phyloP scores from a whole-genome alignment of 2,888 invertebrate genomes.

The Phymatocera aterrima region DNA sequence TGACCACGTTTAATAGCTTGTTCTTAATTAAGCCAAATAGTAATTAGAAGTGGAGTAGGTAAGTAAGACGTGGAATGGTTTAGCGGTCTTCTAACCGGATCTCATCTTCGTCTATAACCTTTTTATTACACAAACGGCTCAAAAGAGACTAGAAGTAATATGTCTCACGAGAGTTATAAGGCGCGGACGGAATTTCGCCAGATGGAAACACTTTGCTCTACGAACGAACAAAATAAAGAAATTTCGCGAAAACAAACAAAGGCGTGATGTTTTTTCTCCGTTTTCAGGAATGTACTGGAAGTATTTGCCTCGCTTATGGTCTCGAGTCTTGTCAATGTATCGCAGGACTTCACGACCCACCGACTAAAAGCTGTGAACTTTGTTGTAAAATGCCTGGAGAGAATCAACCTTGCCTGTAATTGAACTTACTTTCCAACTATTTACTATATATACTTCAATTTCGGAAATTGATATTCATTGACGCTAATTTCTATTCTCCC shows the following conservation, averaged over 20 bases:
- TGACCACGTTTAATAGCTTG: constrained; percentile 30
- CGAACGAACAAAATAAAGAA: neutral
- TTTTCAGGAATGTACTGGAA: constrained; percentile 92
- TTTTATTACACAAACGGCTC: neutral
- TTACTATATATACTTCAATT: neutral
- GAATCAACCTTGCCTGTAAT: constrained; percentile 83
- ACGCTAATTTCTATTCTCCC: too few species aligned
- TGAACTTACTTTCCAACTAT: constrained; percentile 57
- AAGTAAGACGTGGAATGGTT: constrained; percentile 19
- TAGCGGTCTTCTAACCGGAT: constrained; percentile 4
- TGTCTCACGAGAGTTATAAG: neutral
- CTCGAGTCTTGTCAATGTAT: constrained; percentile 95
- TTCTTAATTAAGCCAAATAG: constrained; percentile 36
- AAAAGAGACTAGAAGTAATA: neutral
- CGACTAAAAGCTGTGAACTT: constrained; percentile 91
- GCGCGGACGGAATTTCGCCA: too few species aligned
- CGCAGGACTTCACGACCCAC: constrained; percentile 84
- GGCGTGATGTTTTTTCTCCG: constrained; percentile 47
- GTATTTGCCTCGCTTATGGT: constrained; percentile 95
- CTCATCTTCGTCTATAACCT: constrained; percentile 32
- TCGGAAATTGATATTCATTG: neutral
- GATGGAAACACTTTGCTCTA: neutral
- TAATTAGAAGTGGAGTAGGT: constrained; percentile 32
- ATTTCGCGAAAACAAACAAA: neutral
- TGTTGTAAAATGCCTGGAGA: constrained; percentile 91